phyloP scores from a whole-genome alignment of 2,888 invertebrate species.

The Kryphioiulus occultus region DNA sequence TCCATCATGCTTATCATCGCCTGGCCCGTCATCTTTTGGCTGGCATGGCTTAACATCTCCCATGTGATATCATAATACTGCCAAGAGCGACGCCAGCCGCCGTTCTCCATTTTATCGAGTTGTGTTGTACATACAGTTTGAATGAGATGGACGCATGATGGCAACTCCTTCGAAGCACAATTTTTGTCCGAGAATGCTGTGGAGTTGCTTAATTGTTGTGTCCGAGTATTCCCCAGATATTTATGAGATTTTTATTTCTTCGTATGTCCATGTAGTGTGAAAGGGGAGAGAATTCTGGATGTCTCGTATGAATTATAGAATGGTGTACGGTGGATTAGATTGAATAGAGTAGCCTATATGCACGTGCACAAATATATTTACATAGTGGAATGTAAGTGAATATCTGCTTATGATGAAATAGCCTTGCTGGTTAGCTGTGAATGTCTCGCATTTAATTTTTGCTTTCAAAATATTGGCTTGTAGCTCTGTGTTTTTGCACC shows the following conservation, averaged over 20 bases:
- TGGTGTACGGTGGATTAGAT: constrained; percentile 21
- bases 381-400: neutral
- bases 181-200: neutral
- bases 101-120: constrained; percentile 37
- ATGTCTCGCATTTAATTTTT: neutral
- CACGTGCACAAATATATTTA: constrained; percentile 13
- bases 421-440: neutral
- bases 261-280: neutral
- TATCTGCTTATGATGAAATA: neutral
- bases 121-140: constrained; percentile 36
- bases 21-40: constrained; percentile 12
- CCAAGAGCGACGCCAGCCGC: constrained; percentile 30
- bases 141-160: constrained; percentile 5
- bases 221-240: constrained; percentile 20
- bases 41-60: constrained; percentile 36
- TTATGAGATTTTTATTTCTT: constrained; percentile 34
- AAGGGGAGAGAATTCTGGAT: constrained; percentile 3
- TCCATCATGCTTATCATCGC: constrained; percentile 17
- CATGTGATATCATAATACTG: constrained; percentile 36
- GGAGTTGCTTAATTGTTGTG: neutral
- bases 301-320: neutral
- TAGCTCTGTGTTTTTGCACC: neutral
- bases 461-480: neutral
- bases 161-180: neutral
- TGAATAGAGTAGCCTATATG: neutral